Conservation (phyloP, 2,888 invertebrate genomes). For the Tribolium freemani region DNA sequence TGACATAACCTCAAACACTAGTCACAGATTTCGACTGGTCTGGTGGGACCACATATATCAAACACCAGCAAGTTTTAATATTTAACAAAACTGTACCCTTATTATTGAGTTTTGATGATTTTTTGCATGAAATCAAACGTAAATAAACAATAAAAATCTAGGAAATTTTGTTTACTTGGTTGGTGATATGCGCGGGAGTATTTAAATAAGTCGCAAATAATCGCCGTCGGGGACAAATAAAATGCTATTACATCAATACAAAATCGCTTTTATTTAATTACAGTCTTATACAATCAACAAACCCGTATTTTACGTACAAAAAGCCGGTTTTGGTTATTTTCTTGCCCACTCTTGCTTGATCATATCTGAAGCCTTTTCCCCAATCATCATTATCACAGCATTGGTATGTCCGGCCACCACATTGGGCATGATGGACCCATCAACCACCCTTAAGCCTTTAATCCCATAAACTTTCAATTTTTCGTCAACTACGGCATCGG, state of each 20-base stretch:
- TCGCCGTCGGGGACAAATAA: background rate
- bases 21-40: too few species aligned
- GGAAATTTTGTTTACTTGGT: too few species aligned
- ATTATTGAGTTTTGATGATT: too few species aligned
- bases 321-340: background rate
- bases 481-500: conserved; percentile 69
- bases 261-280: background rate
- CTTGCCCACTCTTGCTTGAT: conserved; percentile 63
- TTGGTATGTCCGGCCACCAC: conserved; percentile 73
- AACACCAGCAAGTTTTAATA: background rate
- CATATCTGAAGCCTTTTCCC: conserved; percentile 73
- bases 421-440: conserved; percentile 73
- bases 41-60: too few species aligned
- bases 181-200: too few species aligned
- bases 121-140: too few species aligned
- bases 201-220: too few species aligned
- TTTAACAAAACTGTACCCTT: too few species aligned
- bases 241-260: background rate
- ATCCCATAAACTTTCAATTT: conserved; percentile 70
- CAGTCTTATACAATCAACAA: background rate
- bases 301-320: background rate
- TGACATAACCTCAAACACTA: background rate
- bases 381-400: conserved; percentile 73
- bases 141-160: too few species aligned
- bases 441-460: conserved; percentile 71